phyloP scores from a whole-genome alignment of 2,888 invertebrate species.

The Andrena bicolor region DNA sequence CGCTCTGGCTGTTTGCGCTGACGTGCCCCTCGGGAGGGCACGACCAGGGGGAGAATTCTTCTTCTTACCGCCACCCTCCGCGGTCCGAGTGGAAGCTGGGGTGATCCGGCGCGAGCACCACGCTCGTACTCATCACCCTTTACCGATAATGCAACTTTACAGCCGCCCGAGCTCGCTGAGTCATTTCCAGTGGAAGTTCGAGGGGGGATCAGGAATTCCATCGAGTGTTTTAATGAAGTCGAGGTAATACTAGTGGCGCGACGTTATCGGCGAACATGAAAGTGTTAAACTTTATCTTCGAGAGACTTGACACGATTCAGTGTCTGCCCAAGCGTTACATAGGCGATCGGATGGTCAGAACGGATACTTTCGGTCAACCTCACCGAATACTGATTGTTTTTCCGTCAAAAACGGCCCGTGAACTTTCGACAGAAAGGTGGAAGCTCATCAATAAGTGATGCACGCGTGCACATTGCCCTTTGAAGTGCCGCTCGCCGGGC shows the following conservation, averaged over 20 bases:
- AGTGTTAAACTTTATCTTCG: background rate
- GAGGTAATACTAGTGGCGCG: too few relatives aligned
- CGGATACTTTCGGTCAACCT: constrained; percentile 36
- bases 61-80: constrained; percentile 32
- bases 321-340: background rate
- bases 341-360: background rate
- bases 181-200: background rate
- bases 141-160: background rate
- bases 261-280: background rate
- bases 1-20: constrained; percentile 4
- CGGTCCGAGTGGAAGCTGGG: background rate
- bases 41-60: constrained; percentile 39
- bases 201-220: too few relatives aligned
- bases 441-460: constrained; percentile 69
- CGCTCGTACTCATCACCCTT: background rate
- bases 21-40: constrained; percentile 13
- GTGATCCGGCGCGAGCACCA: background rate
- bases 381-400: constrained; percentile 61
- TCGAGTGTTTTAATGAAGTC: too few relatives aligned
- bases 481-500: constrained; percentile 64
- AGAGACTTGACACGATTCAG: background rate
- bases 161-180: too few relatives aligned
- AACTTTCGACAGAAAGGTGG: constrained; percentile 64
- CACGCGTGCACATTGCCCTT: constrained; percentile 67
- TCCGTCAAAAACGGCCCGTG: constrained; percentile 51